A percentile compares a stretch with the other conserved stretches of the same genome.
phyloP scores from a whole-genome alignment of 2,888 invertebrate genomes.

The Coleophora flavipennella region DNA sequence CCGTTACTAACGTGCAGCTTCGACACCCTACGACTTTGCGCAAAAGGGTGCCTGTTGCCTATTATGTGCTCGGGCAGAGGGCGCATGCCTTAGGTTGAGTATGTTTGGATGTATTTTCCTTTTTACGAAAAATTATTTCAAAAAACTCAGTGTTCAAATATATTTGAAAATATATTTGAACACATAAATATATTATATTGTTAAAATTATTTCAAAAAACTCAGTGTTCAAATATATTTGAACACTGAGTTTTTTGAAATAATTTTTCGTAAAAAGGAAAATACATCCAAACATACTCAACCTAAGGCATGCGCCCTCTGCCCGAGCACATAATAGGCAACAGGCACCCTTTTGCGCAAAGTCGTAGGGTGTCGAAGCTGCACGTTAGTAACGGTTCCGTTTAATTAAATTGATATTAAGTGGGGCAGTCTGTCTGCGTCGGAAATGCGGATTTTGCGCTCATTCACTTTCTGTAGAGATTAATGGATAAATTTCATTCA shows the following conservation, averaged over 20 bases:
- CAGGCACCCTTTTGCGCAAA: conserved; percentile 17
- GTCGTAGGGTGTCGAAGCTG: conserved; percentile 23
- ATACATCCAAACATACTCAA: no score
- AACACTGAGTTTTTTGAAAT: no score
- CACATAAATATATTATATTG: no score
- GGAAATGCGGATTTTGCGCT: conserved; percentile 25
- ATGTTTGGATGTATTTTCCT: no score
- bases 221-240: no score
- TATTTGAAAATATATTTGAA: no score
- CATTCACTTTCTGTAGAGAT: conserved; percentile 1
- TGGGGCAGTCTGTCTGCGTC: conserved; percentile 20
- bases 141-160: no score
- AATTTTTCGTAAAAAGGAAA: no score
- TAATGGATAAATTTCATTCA: no score
- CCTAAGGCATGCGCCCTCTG: conserved; percentile 7
- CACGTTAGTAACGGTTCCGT: conserved; percentile 47
- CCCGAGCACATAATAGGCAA: neutral
- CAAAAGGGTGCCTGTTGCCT: conserved; percentile 14
- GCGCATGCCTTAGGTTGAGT: conserved; percentile 2
- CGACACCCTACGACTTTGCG: conserved; percentile 21
- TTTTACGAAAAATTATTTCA: no score
- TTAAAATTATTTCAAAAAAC: no score
- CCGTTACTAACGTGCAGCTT: conserved; percentile 38
- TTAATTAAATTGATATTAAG: conserved; percentile 60
- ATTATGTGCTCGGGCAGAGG: conserved; percentile 5